Evolutionary conservation across 2,797 vertebrate species (phyloP).

Genomic region (Danio aesculapii): DNA sequence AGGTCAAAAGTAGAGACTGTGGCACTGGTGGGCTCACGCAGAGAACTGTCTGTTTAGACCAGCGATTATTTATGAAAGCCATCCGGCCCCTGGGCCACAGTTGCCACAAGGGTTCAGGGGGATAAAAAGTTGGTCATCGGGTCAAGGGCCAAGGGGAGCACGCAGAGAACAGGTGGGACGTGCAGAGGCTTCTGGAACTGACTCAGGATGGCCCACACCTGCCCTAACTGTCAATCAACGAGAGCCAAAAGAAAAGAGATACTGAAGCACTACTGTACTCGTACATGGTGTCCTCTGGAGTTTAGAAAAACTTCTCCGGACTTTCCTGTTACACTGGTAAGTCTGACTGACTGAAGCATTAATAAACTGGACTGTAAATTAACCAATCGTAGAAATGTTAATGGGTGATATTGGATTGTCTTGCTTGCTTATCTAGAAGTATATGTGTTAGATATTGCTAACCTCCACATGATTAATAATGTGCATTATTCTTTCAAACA

Average conservation of each 20-base stretch:
- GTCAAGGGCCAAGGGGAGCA: conserved; percentile 77
- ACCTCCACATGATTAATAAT: neutral
- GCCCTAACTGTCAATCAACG: conserved; percentile 82
- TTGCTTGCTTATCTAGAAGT: neutral
- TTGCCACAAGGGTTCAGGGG: conserved; percentile 67
- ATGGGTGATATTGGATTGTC: neutral
- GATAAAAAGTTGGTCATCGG: conserved; percentile 84
- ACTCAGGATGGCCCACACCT: conserved; percentile 76
- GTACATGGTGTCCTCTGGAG: neutral
- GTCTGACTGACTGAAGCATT: conserved; percentile 9
- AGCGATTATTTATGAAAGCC: conserved; percentile 77
- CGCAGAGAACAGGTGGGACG: conserved; percentile 80
- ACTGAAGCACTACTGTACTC: conserved; percentile 27
- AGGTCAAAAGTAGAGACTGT: conserved; percentile 60
- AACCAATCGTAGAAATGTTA: neutral
- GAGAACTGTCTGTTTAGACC: conserved; percentile 64
- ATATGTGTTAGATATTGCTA: neutral
- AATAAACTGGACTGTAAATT: conserved; percentile 6
- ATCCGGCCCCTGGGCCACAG: conserved; percentile 64
- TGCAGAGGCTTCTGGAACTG: conserved; percentile 63
- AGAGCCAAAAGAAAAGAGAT: conserved; percentile 13
- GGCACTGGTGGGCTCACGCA: conserved; percentile 64
- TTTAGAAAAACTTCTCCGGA: conserved; percentile 13
- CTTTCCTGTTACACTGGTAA: conserved; percentile 2
- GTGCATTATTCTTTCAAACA: neutral